These are phyloP conservation scores for Urosaurus nigricauda DNA, from an alignment of 2,797 vertebrate species.

Conservation along the genomic window DNA sequence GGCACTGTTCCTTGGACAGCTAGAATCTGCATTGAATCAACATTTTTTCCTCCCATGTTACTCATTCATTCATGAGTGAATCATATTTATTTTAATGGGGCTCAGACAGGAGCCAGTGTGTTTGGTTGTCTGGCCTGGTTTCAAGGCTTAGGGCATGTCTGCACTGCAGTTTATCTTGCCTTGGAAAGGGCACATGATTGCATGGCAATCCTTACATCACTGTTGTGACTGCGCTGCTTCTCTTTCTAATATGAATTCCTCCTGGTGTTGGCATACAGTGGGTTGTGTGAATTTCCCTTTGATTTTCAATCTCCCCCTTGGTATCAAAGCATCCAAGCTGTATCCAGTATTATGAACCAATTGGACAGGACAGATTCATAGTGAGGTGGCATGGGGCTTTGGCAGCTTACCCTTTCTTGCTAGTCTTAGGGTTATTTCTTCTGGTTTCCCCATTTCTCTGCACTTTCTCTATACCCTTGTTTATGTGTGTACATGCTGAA, in stretches of 20 bases:
- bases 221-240: background rate
- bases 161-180: constrained; percentile 32
- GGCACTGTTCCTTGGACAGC: constrained; percentile 14
- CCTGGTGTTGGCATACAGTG: background rate
- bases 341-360: too few relatives aligned
- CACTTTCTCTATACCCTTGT: background rate
- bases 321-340: too few relatives aligned
- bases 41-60: constrained; percentile 41
- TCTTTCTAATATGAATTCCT: background rate
- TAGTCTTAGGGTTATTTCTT: too few relatives aligned
- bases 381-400: too few relatives aligned
- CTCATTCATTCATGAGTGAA: constrained; percentile 37
- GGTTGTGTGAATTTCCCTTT: background rate
- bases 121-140: constrained; percentile 40
- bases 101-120: constrained; percentile 41
- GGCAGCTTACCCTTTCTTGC: too few relatives aligned
- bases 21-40: constrained; percentile 35
- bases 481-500: background rate
- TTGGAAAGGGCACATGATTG: constrained; percentile 9
- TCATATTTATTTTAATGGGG: constrained; percentile 50
- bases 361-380: too few relatives aligned
- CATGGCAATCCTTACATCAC: background rate
- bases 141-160: constrained; percentile 35
- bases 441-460: too few relatives aligned
- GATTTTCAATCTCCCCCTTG: background rate